phyloP scores from a whole-genome alignment of 2,888 invertebrate species.

The Allacma fusca region DNA sequence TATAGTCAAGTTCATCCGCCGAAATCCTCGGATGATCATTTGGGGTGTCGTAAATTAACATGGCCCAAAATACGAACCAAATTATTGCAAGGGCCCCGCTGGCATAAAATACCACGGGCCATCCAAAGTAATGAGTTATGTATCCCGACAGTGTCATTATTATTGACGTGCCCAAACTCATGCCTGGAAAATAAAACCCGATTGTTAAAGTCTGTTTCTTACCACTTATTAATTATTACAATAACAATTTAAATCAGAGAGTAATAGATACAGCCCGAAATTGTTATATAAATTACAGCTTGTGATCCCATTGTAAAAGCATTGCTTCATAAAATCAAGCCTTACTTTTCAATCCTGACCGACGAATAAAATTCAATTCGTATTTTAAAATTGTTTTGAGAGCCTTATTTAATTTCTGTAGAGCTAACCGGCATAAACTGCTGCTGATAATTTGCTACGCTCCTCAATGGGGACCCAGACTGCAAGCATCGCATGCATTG shows the following conservation, averaged over 20 bases:
- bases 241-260: too few species aligned
- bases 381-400: too few species aligned
- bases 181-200: constrained; percentile 62
- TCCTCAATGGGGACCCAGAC: constrained; percentile 53
- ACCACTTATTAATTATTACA: too few species aligned
- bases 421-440: constrained; percentile 31
- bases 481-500: constrained; percentile 46
- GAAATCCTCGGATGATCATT: constrained; percentile 78
- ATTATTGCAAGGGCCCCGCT: constrained; percentile 80
- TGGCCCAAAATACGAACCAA: constrained; percentile 83
- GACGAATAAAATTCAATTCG: too few species aligned
- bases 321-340: too few species aligned
- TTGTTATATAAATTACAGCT: too few species aligned
- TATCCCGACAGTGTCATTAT: constrained; percentile 84
- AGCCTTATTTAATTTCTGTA: neutral
- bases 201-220: too few species aligned
- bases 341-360: too few species aligned
- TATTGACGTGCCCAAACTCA: constrained; percentile 90
- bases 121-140: constrained; percentile 83
- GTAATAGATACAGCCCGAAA: too few species aligned
- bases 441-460: constrained; percentile 38
- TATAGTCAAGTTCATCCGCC: constrained; percentile 74
- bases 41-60: constrained; percentile 77
- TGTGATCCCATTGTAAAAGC: too few species aligned
- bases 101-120: constrained; percentile 88